Base-by-base conservation (phyloP, 2,888 invertebrate genomes). In the Minunthozetes semirufus region DNA sequence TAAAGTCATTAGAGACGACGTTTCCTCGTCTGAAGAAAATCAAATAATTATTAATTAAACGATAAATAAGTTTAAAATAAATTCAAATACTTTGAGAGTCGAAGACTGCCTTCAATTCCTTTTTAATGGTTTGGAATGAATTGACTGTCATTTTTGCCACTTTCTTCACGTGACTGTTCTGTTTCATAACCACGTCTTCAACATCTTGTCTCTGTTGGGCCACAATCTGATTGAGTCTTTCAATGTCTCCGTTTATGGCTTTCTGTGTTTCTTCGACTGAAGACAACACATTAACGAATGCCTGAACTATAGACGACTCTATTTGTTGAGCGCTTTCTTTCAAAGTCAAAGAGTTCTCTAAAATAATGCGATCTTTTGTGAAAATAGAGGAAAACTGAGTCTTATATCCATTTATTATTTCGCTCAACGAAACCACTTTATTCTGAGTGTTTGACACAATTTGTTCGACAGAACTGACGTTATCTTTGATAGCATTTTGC, bases 181-280 rank as follows among this genome's bases (percentile, higher is more conserved):
- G 73, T 42, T 73, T 73, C 61, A 73, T 59, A 1, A 73, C 29
- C 25, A 73, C 17, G 15, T 56, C 59, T 61, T 73, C 73, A 11
- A 73, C 38, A 5, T 73, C 38, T n/a, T 19, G 27, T 56, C 73
- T 33, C 25, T 73, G 73, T 19, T 56, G 6, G 17, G 73, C 42
- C 17, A 73, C 19, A 11, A 17, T 27, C 38, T 29, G 29, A 73
- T 33, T 46, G 19, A 73, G 15, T 33, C 11, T 17, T n/a, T 33
- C 38, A 3, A 61, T 19, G 1, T 61, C 42, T 33, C 13, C 33
- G 6, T 29, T 1, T 13, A 73, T 73, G 17, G 25, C 50, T 13
- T 25, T 72, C 72, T 72, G 50, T 8, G 15, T n/a, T 25, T 61
- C 38, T 11, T 33, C 15, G 2, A 73, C 73, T 22, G 61, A 15